phyloP scores from a whole-genome alignment of 2,888 invertebrate species.

The Endotricha flammealis region DNA sequence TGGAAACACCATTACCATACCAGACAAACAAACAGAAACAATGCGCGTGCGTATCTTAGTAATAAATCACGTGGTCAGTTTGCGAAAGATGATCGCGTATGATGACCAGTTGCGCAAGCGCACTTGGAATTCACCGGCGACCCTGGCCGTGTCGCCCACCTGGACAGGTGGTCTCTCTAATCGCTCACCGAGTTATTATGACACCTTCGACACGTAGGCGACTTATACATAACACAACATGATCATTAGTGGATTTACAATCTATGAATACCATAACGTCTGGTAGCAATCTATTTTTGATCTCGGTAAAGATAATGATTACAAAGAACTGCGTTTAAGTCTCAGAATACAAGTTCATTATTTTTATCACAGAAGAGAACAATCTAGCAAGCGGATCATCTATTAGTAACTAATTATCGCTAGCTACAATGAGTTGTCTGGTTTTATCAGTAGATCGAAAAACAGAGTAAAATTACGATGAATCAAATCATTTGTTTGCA shows the following conservation, averaged over 20 bases:
- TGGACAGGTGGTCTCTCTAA: slow-evolving; percentile 60
- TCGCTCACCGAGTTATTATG: slow-evolving; percentile 36
- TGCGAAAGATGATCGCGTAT: slow-evolving; percentile 5
- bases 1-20: not conserved
- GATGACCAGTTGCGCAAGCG: slow-evolving; percentile 35
- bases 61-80: slow-evolving; percentile 7
- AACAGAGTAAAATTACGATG: too few species aligned
- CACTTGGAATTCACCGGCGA: slow-evolving; percentile 34
- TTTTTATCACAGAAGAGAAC: too few species aligned
- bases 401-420: too few species aligned
- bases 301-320: too few species aligned
- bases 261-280: too few species aligned
- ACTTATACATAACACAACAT: slow-evolving; percentile 30
- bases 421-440: too few species aligned
- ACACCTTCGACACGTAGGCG: slow-evolving; percentile 41
- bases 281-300: too few species aligned
- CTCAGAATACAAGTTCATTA: too few species aligned
- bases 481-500: too few species aligned
- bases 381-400: too few species aligned
- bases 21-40: not conserved
- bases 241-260: slow-evolving; percentile 24
- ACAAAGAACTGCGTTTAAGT: too few species aligned
- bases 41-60: not conserved
- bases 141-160: slow-evolving; percentile 60
- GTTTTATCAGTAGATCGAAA: too few species aligned